Percentiles rank a stretch among this genome's conserved stretches.
Evolutionary conservation across 1,140 invertebrate genomes (phyloP).

Genomic region (Dryas iulia): DNA sequence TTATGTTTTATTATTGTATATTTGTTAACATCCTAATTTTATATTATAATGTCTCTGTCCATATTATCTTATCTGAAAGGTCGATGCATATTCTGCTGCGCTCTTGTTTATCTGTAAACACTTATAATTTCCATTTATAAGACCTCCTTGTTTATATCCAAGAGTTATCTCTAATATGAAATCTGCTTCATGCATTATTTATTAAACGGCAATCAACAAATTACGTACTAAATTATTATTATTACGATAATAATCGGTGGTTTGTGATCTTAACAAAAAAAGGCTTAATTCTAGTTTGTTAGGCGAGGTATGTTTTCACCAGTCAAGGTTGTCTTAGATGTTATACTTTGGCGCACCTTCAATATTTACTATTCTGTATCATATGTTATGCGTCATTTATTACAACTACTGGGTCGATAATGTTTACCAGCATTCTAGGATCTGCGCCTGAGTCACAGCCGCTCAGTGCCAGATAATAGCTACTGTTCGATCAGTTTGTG

Average conservation of each 20-base stretch:
- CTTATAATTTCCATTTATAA: slow-evolving; percentile 17
- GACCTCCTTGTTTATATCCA: slow-evolving; percentile 10
- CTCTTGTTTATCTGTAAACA: slow-evolving; percentile 22
- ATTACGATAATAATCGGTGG: slow-evolving; percentile 8
- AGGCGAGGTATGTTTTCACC: slow-evolving; percentile 35
- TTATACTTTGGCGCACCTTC: slow-evolving; percentile 52
- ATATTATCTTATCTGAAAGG: slow-evolving; percentile 25
- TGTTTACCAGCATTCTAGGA: slow-evolving; percentile 66
- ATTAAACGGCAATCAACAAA: slow-evolving; percentile 12
- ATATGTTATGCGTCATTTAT: slow-evolving; percentile 59
- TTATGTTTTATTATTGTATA: not conserved
- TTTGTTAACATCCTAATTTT: not conserved
- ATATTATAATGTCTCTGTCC: not conserved
- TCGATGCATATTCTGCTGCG: slow-evolving; percentile 22
- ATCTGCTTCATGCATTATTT: slow-evolving; percentile 24
- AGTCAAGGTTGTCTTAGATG: slow-evolving; percentile 44
- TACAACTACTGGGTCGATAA: slow-evolving; percentile 45
- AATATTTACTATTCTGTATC: slow-evolving; percentile 46
- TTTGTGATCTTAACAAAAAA: slow-evolving; percentile 15
- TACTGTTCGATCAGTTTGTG: slow-evolving; percentile 49
- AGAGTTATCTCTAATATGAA: slow-evolving; percentile 14
- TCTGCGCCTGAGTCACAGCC: slow-evolving; percentile 62
- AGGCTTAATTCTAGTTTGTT: slow-evolving; percentile 24
- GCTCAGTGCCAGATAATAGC: slow-evolving; percentile 52
- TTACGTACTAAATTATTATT: slow-evolving; percentile 10